These are phyloP conservation scores for Nomada fucata DNA, from an alignment of 2,888 invertebrate species.

Conservation along the genomic window DNA sequence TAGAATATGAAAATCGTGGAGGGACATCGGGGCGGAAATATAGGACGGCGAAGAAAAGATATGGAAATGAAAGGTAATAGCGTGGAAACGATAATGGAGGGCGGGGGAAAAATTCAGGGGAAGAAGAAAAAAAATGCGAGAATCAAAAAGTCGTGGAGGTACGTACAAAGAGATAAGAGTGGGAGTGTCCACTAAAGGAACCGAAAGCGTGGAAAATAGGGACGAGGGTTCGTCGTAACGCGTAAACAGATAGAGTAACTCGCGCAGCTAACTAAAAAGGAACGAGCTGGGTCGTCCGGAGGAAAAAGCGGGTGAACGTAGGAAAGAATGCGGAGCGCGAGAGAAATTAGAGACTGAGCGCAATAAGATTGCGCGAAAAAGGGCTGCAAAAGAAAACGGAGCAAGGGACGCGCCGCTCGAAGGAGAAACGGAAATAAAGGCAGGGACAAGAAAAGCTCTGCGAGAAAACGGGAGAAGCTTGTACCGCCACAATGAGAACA, in stretches of 20 bases:
- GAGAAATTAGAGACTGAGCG: conserved; percentile 31
- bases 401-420: background rate
- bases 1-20: too few species aligned
- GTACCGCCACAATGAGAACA: background rate
- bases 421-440: background rate
- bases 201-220: background rate
- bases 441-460: background rate
- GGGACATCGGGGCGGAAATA: too few species aligned
- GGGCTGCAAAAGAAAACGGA: background rate
- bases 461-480: background rate
- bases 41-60: too few species aligned
- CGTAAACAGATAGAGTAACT: conserved; percentile 13
- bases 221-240: too few species aligned
- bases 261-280: background rate
- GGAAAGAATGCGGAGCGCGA: background rate
- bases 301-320: background rate
- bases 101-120: background rate
- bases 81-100: too few species aligned
- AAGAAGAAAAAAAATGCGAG: background rate
- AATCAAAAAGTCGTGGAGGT: background rate
- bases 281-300: too few species aligned
- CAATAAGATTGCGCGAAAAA: conserved; percentile 26
- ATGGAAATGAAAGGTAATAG: too few species aligned
- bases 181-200: background rate
- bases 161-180: background rate